A percentile compares a stretch with the other conserved stretches of the same genome.
These are phyloP conservation scores for Papilio aristodemus DNA, from an alignment of 1,140 invertebrate genomes.

Conservation along the genomic window DNA sequence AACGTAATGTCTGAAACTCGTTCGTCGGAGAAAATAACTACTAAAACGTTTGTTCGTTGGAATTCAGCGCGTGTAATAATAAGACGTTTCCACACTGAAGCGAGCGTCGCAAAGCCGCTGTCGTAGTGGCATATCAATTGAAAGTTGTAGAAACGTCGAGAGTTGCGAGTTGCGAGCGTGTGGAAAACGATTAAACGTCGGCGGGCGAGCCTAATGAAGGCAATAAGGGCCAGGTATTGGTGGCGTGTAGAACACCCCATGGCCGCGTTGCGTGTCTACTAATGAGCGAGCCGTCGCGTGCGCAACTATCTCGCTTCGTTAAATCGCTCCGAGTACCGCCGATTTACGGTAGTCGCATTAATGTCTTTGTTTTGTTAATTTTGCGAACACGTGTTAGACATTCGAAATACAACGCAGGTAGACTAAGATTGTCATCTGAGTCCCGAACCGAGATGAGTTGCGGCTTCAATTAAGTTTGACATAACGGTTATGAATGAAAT, in stretches of 20 bases:
- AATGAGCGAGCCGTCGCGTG: conserved; percentile 74
- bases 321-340: conserved; percentile 52
- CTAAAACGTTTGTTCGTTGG: conserved; percentile 22
- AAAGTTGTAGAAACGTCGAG: not conserved
- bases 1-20: conserved; percentile 77
- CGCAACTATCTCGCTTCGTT: conserved; percentile 66
- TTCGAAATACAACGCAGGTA: conserved; percentile 37
- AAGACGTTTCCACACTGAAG: conserved; percentile 21
- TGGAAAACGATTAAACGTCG: conserved; percentile 58
- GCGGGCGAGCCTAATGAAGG: conserved; percentile 60
- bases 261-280: conserved; percentile 65
- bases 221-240: conserved; percentile 52
- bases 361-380: conserved; percentile 60
- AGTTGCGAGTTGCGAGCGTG: conserved; percentile 43
- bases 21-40: conserved; percentile 53
- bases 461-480: not conserved
- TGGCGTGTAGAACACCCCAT: conserved; percentile 52
- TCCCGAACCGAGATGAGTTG: not conserved
- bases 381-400: conserved; percentile 46
- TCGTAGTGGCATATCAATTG: conserved; percentile 33
- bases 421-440: conserved; percentile 36
- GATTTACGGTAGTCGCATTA: conserved; percentile 47
- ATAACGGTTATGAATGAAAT: not conserved
- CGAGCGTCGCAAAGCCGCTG: conserved; percentile 26
- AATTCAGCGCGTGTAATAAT: conserved; percentile 13